A percentile compares a stretch with the other conserved stretches of the same genome.
These are phyloP conservation scores for Salminus brasiliensis DNA, from an alignment of 2,113 vertebrate genomes.

Conservation along the genomic window DNA sequence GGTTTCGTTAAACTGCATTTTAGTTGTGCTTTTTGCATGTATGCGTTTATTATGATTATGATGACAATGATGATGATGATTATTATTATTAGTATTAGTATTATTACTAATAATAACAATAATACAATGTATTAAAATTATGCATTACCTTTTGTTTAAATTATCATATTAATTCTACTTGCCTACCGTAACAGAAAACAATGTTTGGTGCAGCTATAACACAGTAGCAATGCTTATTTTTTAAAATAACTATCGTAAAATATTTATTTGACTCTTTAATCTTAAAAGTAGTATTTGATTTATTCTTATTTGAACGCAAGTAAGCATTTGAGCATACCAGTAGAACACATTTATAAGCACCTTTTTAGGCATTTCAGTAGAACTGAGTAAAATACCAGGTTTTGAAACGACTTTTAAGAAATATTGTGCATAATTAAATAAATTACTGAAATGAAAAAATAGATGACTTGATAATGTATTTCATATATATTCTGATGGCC, in stretches of 20 bases:
- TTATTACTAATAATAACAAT: constrained; percentile 3
- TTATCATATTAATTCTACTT: neutral
- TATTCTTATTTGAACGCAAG: neutral
- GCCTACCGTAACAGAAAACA: no score
- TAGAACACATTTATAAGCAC: no score
- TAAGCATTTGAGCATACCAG: neutral
- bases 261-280: neutral
- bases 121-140: neutral
- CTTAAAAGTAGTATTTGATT: neutral
- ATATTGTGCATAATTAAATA: constrained; percentile 14
- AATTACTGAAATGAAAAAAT: constrained; percentile 60
- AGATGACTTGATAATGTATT: constrained; percentile 7
- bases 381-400: neutral
- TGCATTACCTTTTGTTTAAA: neutral
- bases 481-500: constrained; percentile 43
- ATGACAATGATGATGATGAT: neutral
- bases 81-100: constrained; percentile 9
- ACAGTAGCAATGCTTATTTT: neutral
- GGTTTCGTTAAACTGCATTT: neutral
- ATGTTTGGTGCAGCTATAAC: neutral
- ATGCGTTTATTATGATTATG: constrained; percentile 12
- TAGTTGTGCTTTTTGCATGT: neutral
- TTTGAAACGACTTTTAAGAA: constrained; percentile 6
- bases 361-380: constrained; percentile 17
- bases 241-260: neutral